These are phyloP conservation scores for Eurytoma adleriae DNA, from an alignment of 2,888 invertebrate species.

Conservation along the genomic window DNA sequence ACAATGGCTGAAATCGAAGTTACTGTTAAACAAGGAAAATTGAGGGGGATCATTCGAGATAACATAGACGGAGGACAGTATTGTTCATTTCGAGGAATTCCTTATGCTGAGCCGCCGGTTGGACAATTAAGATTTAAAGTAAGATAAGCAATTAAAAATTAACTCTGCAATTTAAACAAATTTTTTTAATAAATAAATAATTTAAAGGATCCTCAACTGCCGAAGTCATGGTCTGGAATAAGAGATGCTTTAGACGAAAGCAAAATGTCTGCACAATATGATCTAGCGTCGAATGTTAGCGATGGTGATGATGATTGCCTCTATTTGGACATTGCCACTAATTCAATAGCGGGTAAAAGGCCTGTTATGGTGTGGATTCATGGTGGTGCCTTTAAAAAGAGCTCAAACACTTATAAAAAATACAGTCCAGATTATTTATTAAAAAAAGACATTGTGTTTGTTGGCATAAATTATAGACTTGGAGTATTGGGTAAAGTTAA, in stretches of 20 bases:
- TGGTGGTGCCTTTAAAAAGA: conserved; percentile 64
- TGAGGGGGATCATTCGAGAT: conserved; percentile 64
- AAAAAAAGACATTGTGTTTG: conserved; percentile 61
- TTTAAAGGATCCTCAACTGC: conserved; percentile 73
- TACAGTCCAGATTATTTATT: conserved; percentile 63
- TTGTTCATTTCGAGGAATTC: conserved; percentile 70
- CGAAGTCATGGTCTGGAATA: conserved; percentile 74
- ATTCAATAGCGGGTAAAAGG: conserved; percentile 48
- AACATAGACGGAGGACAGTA: conserved; percentile 65
- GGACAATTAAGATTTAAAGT: conserved; percentile 73
- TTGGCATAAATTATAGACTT: conserved; percentile 63
- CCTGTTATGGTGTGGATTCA: conserved; percentile 73
- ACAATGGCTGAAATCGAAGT: background rate
- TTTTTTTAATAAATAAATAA: conserved; percentile 1
- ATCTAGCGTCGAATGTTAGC: background rate
- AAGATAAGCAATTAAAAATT: conserved; percentile 31
- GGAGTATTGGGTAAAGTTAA: conserved; percentile 62
- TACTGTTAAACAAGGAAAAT: conserved; percentile 65
- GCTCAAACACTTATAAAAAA: conserved; percentile 59
- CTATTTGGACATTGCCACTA: conserved; percentile 64
- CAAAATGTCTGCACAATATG: conserved; percentile 66
- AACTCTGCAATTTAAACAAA: background rate
- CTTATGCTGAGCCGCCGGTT: conserved; percentile 72
- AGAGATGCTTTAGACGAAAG: conserved; percentile 74
- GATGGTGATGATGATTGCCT: conserved; percentile 66